These are phyloP conservation scores for Sialis lutaria DNA, from an alignment of 2,888 invertebrate species.

Conservation along the genomic window DNA sequence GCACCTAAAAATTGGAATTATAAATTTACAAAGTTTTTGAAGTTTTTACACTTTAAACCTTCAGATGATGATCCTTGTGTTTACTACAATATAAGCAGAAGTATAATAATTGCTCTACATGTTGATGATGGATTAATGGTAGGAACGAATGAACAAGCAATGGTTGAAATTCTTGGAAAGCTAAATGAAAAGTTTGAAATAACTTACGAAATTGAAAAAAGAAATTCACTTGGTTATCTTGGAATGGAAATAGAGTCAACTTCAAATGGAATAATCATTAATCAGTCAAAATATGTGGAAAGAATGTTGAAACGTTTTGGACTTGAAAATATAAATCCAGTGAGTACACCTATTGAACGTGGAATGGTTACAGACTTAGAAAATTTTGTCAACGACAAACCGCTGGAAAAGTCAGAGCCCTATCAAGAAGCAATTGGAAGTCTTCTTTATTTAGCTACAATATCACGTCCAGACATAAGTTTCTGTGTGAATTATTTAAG, in stretches of 20 bases:
- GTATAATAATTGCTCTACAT: slow-evolving; percentile 9
- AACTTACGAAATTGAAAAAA: slow-evolving; percentile 7
- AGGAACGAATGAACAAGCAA: slow-evolving; percentile 7
- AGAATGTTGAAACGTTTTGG: slow-evolving; percentile 9
- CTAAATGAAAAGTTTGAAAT: slow-evolving; percentile 10
- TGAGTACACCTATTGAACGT: slow-evolving; percentile 11
- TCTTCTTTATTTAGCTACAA: slow-evolving; percentile 12
- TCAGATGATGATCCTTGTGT: slow-evolving; percentile 16
- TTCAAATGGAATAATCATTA: slow-evolving; percentile 12
- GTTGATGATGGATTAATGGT: slow-evolving; percentile 13
- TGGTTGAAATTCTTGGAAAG: slow-evolving; percentile 7
- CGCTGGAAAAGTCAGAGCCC: slow-evolving; percentile 6
- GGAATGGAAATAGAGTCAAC: too few relatives aligned
- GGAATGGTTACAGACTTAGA: slow-evolving; percentile 12
- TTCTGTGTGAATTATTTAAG: slow-evolving; percentile 15
- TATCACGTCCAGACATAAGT: slow-evolving; percentile 15
- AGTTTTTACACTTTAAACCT: slow-evolving; percentile 10
- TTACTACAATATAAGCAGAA: slow-evolving; percentile 11
- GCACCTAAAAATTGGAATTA: slow-evolving; percentile 15
- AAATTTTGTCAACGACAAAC: too few relatives aligned
- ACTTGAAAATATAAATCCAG: slow-evolving; percentile 7
- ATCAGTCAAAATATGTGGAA: slow-evolving; percentile 10
- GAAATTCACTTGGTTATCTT: too few relatives aligned
- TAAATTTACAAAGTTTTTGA: slow-evolving; percentile 11
- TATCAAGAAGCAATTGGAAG: slow-evolving; percentile 13